phyloP scores from a whole-genome alignment of 1,140 invertebrate genomes.

The Ips nitidus region DNA sequence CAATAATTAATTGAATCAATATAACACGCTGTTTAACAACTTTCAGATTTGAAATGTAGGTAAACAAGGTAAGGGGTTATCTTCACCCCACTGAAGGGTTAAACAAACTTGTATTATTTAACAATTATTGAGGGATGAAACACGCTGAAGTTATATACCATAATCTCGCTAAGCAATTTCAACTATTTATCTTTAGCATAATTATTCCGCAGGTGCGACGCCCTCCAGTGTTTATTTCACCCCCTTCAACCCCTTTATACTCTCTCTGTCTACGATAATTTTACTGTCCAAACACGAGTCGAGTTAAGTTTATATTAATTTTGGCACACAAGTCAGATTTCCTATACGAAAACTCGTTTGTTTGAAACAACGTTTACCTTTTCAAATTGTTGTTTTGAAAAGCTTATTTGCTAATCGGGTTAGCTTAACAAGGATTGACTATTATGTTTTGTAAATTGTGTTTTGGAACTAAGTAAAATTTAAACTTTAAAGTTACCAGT shows the following conservation, averaged over 20 bases:
- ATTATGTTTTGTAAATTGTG: too few relatives aligned
- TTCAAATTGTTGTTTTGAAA: too few relatives aligned
- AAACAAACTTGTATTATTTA: conserved; percentile 27
- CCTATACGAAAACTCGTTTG: too few relatives aligned
- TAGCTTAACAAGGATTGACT: too few relatives aligned
- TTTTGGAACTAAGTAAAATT: too few relatives aligned
- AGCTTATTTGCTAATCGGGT: too few relatives aligned
- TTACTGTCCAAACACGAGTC: conserved; percentile 7
- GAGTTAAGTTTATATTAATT: neutral
- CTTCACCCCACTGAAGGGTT: conserved; percentile 3
- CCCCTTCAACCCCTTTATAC: neutral
- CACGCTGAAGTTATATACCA: conserved; percentile 4
- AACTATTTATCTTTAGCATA: conserved; percentile 22
- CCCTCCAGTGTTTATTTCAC: conserved; percentile 18
- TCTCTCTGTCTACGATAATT: conserved; percentile 6
- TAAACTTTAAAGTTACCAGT: too few relatives aligned
- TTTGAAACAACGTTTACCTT: too few relatives aligned
- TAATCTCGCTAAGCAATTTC: conserved; percentile 17
- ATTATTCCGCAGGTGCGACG: conserved; percentile 14
- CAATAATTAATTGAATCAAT: too few relatives aligned
- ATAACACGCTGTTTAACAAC: neutral
- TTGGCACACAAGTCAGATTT: neutral
- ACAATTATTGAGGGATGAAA: conserved; percentile 23
- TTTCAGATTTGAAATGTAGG: neutral
- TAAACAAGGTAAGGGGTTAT: conserved; percentile 8